These are phyloP conservation scores for Percina caprodes DNA, from an alignment of 2,113 vertebrate species.

Conservation along the genomic window DNA sequence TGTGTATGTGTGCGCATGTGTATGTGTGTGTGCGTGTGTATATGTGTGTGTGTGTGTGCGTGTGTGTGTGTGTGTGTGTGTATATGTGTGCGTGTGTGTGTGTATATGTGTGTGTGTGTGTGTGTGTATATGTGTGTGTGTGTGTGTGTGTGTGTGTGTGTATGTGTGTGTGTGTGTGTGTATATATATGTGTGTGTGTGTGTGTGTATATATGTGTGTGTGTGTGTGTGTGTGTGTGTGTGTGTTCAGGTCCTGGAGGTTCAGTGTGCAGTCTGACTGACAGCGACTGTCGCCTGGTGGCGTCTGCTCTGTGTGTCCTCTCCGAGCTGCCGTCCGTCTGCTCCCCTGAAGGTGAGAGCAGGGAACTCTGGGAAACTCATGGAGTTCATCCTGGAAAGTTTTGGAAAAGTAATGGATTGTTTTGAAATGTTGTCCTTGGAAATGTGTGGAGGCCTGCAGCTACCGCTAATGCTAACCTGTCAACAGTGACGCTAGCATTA, in stretches of 20 bases:
- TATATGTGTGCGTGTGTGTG: too few relatives aligned
- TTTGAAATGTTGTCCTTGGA: too few relatives aligned
- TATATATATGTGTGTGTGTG: neutral
- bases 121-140: neutral
- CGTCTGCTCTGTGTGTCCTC: conserved; percentile 89
- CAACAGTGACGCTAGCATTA: neutral
- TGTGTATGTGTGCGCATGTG: too few relatives aligned
- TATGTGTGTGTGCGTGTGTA: too few relatives aligned
- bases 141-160: neutral
- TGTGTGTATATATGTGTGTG: neutral
- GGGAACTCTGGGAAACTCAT: too few relatives aligned
- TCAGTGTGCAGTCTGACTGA: conserved; percentile 79
- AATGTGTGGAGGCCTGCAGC: too few relatives aligned
- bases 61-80: too few relatives aligned
- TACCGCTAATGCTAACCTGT: neutral
- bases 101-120: neutral
- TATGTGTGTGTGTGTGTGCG: too few relatives aligned
- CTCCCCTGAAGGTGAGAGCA: conserved; percentile 91
- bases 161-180: too few relatives aligned
- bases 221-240: conserved; percentile 10
- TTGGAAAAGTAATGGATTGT: too few relatives aligned
- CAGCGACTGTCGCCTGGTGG: conserved; percentile 86
- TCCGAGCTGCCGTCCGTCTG: conserved; percentile 92
- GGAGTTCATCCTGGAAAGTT: too few relatives aligned
- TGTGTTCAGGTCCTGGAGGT: conserved; percentile 64